A percentile compares a stretch with the other conserved stretches of the same genome.
Conservation (phyloP, 1,140 invertebrate genomes). For the Trichoplusia ni region DNA sequence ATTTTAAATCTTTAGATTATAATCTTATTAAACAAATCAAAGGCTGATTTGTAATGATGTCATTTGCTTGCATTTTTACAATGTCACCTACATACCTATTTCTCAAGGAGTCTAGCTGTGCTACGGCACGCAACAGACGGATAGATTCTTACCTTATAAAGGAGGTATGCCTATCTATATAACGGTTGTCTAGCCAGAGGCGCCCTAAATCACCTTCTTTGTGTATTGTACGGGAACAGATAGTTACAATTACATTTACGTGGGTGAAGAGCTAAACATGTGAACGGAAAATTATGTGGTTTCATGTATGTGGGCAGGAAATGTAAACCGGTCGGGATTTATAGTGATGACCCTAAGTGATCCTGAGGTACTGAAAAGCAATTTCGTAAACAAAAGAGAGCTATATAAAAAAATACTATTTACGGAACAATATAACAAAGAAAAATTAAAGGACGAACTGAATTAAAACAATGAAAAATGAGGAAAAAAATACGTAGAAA, state of each 20-base stretch:
- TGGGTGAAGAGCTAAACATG: too few relatives aligned
- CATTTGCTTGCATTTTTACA: constrained; percentile 3
- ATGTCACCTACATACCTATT: too few relatives aligned
- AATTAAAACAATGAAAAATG: background rate
- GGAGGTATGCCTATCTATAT: background rate
- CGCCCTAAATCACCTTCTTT: constrained; percentile 23
- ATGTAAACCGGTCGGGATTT: too few relatives aligned
- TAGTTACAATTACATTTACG: background rate
- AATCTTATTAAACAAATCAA: constrained; percentile 51
- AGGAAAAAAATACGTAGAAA: too few relatives aligned
- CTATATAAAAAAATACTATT: background rate
- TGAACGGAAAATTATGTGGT: too few relatives aligned
- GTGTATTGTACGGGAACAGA: background rate
- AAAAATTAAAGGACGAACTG: background rate
- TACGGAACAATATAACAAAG: constrained; percentile 2
- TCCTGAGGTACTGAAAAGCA: too few relatives aligned
- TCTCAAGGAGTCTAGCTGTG: background rate
- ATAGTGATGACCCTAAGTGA: too few relatives aligned
- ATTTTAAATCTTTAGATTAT: constrained; percentile 57
- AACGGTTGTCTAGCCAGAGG: constrained; percentile 19
- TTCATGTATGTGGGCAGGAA: too few relatives aligned
- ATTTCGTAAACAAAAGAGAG: background rate
- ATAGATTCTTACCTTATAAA: constrained; percentile 14
- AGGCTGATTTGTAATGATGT: constrained; percentile 44
- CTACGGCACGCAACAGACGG: background rate